Base-by-base conservation (phyloP, 2,113 vertebrate genomes). In the Takifugu flavidus region DNA sequence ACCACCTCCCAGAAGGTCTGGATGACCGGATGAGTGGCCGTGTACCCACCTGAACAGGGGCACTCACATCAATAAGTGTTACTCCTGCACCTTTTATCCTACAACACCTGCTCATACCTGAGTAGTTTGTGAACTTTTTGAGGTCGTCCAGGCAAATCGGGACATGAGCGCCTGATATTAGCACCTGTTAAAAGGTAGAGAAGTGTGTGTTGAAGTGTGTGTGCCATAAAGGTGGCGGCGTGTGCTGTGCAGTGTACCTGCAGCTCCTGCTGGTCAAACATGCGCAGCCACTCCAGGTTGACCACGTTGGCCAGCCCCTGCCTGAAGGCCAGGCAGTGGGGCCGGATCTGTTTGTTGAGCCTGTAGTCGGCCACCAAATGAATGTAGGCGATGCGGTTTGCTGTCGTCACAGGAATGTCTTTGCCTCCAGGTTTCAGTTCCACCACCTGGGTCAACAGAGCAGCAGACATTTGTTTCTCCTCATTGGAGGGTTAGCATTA, bases 181-280 rank as follows among this genome's bases (percentile, higher is more conserved):
- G 80, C 70, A 99, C 95, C 97, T 99, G 63, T 25, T 13, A 29
- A 20, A 50, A 29, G 14, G 7, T 5, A 25, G 12, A 27, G 27
- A 26, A 56, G 31, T 20, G 54, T 0, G 20, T 4, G 15, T 44
- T 65, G 1, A 7, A 6, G 31, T 39, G 34, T 39, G 34, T 39
- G 34, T 39, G 34, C 5, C 28, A 3, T 58, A 2, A 12, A 13
- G 27, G 2, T 20, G 10, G 46, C 1, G 2, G 20, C 13, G 47
- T 25, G 14, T 53, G 49, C 49, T n/a, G 14, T 47, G 49, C 49
- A 20, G 5, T 6, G 43, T 80, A 98, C 97, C 96, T 99, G 97
- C 50, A 98, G 94, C 78, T 98, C 97, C 84, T 98, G 96, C 80
- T 99, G 96, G 68, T 99, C 97, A 51, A 99, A 99, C 97, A 99